Conservation (phyloP, 2,888 invertebrate genomes). For the Acleris holmiana region DNA sequence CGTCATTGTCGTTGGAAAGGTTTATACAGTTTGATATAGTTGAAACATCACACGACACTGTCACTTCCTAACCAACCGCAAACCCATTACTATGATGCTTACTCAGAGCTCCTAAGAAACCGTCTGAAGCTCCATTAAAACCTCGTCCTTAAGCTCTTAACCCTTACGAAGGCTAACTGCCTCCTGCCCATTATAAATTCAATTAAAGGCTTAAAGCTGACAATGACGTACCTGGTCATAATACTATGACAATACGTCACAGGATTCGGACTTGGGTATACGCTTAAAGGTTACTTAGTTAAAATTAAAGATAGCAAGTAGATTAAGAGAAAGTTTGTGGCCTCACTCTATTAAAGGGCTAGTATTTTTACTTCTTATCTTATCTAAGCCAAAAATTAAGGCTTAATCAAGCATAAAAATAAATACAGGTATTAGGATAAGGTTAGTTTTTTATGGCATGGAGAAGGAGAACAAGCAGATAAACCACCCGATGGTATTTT, state of each 20-base stretch:
- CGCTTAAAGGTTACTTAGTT: not conserved
- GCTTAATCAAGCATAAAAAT: no score
- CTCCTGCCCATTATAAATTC: slow-evolving; percentile 81
- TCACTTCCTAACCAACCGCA: slow-evolving; percentile 19
- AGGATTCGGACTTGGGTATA: not conserved
- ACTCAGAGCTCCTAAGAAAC: slow-evolving; percentile 28
- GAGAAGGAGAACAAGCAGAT: no score
- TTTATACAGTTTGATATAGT: not conserved
- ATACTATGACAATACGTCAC: slow-evolving; percentile 26
- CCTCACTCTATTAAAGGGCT: no score
- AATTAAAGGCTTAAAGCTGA: slow-evolving; percentile 75
- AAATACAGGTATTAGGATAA: no score
- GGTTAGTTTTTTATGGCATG: no score
- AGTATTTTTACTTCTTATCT: no score
- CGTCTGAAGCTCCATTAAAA: slow-evolving; percentile 23
- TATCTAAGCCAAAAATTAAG: no score
- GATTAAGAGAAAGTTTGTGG: no score
- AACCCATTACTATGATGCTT: slow-evolving; percentile 30
- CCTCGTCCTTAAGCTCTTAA: slow-evolving; percentile 18
- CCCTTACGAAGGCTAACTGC: slow-evolving; percentile 65
- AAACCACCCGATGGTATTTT: no score
- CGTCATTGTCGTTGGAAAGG: no score
- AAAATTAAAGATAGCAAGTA: no score
- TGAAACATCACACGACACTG: not conserved
- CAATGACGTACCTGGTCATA: slow-evolving; percentile 21